Percentiles rank a stretch among this genome's conserved stretches.
Conservation (phyloP, 1,140 invertebrate genomes). For the Zaprionus kolodkinae region DNA sequence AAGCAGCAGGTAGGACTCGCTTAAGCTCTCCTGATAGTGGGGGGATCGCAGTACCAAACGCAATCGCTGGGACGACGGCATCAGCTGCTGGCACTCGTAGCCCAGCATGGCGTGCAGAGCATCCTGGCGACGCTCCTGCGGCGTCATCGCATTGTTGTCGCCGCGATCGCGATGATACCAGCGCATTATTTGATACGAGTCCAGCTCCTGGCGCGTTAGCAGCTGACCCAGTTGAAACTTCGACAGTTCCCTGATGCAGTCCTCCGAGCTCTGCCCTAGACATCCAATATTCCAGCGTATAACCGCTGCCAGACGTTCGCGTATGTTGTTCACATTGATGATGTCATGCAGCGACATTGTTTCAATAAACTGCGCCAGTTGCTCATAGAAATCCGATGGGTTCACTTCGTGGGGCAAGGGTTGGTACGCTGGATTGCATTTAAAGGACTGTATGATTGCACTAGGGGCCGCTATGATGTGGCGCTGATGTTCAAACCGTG, state of each 20-base stretch:
- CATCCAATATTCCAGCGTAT: neutral
- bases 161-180: conserved; percentile 15
- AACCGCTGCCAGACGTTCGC: neutral
- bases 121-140: conserved; percentile 19
- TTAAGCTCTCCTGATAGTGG: conserved; percentile 47
- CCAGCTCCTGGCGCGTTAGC: conserved; percentile 24
- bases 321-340: neutral
- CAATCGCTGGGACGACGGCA: conserved; percentile 7
- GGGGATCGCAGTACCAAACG: conserved; percentile 47
- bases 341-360: neutral
- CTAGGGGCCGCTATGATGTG: conserved; percentile 48
- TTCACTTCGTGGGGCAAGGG: neutral
- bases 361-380: conserved; percentile 53
- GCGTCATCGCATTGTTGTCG: neutral
- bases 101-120: conserved; percentile 51
- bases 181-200: conserved; percentile 29
- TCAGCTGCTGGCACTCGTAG: conserved; percentile 45
- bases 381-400: conserved; percentile 44
- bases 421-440: conserved; percentile 49
- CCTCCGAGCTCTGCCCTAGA: neutral
- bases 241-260: neutral
- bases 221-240: conserved; percentile 26
- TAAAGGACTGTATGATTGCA: conserved; percentile 36
- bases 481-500: conserved; percentile 36
- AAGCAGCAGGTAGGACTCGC: conserved; percentile 56